Conservation (phyloP, 2,888 invertebrate genomes). For the Acrobasis consociella region DNA sequence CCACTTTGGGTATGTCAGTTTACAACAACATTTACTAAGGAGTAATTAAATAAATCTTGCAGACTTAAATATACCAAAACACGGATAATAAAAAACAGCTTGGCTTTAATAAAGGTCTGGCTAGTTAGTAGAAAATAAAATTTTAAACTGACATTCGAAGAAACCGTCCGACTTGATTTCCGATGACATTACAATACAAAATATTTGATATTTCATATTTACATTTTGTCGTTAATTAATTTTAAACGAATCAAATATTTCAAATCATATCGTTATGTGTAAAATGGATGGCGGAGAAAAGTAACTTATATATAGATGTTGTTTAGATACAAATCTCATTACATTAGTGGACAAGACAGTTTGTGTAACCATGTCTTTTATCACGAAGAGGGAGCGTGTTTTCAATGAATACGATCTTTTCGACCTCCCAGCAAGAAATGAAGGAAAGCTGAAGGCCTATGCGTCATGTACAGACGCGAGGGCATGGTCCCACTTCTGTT, state of each 20-base stretch:
- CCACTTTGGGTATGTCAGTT: too few relatives aligned
- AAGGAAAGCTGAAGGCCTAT: conserved; percentile 81
- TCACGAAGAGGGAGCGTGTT: conserved; percentile 75
- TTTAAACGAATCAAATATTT: conserved; percentile 49
- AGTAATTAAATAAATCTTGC: too few relatives aligned
- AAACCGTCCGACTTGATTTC: conserved; percentile 65
- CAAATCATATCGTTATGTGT: conserved; percentile 60
- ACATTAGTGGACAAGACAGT: conserved; percentile 47
- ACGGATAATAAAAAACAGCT: neutral
- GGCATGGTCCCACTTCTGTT: conserved; percentile 81
- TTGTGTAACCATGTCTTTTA: conserved; percentile 68
- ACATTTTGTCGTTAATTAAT: conserved; percentile 57
- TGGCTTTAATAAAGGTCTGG: neutral
- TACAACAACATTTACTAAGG: too few relatives aligned
- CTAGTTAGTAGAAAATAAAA: conserved; percentile 28
- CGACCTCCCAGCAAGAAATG: conserved; percentile 73
- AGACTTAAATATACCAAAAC: too few relatives aligned
- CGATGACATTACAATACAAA: conserved; percentile 67
- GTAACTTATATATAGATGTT: conserved; percentile 53
- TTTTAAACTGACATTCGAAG: conserved; percentile 62
- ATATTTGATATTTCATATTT: conserved; percentile 71
- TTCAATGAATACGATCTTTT: conserved; percentile 72
- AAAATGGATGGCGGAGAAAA: conserved; percentile 68
- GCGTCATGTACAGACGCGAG: conserved; percentile 81
- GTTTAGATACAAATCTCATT: conserved; percentile 54